These are phyloP conservation scores for Hydra vulgaris DNA, from an alignment of 30 jellyfish, hydroid and myxozoan genomes.

Conservation along the genomic window DNA sequence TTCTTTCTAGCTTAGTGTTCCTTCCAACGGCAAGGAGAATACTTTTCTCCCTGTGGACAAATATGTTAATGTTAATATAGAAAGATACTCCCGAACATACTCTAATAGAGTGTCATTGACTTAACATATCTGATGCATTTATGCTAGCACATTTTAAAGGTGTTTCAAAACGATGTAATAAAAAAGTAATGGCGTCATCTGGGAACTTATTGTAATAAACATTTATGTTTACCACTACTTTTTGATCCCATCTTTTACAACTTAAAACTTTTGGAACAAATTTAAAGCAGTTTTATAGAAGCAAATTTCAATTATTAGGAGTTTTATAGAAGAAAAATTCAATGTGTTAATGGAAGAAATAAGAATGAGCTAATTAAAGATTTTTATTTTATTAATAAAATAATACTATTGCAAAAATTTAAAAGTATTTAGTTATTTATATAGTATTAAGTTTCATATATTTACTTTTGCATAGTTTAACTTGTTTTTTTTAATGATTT, in stretches of 20 bases:
- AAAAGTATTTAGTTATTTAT: too few species aligned
- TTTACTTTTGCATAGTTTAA: too few species aligned
- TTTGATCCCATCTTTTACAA: constrained; percentile 7
- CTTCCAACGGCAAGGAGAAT: not conserved
- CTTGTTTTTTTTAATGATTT: too few species aligned
- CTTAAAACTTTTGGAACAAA: not conserved
- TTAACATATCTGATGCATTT: not conserved
- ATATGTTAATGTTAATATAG: not conserved
- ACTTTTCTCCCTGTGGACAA: not conserved
- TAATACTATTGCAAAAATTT: too few species aligned
- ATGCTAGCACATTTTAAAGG: constrained; percentile 15
- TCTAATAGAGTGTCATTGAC: constrained; percentile 13
- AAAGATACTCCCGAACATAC: not conserved
- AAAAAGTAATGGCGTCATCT: not conserved
- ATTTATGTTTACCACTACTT: not conserved
- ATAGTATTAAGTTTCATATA: too few species aligned
- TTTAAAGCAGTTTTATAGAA: too few species aligned
- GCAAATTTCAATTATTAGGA: too few species aligned
- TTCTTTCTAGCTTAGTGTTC: constrained; percentile 24
- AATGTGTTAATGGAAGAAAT: too few species aligned
- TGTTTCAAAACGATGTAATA: not conserved
- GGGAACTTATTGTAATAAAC: constrained; percentile 12
- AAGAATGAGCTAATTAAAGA: too few species aligned
- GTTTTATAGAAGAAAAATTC: too few species aligned
- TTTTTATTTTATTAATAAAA: too few species aligned